These are phyloP conservation scores for Ashinkailepas kermadecensis DNA, from an alignment of 2,888 invertebrate genomes.

Conservation along the genomic window DNA sequence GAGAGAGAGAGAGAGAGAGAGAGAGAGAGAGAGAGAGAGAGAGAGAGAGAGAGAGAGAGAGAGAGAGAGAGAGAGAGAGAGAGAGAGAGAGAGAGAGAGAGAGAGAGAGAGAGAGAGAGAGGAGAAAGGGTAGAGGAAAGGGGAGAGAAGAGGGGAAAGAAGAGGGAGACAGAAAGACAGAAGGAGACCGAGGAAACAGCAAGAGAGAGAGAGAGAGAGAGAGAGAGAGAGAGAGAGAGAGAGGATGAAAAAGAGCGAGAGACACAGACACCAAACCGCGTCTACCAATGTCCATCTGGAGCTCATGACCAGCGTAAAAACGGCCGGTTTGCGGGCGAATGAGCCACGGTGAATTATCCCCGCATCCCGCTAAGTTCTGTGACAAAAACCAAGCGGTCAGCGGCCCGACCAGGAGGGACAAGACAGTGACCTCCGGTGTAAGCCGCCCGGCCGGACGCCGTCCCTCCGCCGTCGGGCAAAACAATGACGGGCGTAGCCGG, in stretches of 20 bases:
- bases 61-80: neutral
- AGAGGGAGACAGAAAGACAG: neutral
- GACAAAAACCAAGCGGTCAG: neutral
- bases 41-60: neutral
- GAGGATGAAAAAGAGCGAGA: slow-evolving; percentile 5
- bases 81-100: neutral
- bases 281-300: neutral
- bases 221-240: slow-evolving; percentile 8
- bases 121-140: neutral
- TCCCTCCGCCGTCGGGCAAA: neutral
- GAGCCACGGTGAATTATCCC: neutral
- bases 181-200: neutral
- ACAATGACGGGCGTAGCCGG: neutral
- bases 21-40: neutral
- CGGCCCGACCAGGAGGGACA: neutral
- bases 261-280: neutral
- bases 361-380: neutral
- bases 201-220: neutral
- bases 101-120: neutral
- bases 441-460: neutral
- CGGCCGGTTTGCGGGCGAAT: neutral
- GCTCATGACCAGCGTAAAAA: neutral
- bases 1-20: neutral
- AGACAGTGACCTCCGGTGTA: neutral
- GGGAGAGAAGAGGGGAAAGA: neutral